Base-by-base conservation (phyloP, 2,113 vertebrate genomes). In the Urocitellus parryii region DNA sequence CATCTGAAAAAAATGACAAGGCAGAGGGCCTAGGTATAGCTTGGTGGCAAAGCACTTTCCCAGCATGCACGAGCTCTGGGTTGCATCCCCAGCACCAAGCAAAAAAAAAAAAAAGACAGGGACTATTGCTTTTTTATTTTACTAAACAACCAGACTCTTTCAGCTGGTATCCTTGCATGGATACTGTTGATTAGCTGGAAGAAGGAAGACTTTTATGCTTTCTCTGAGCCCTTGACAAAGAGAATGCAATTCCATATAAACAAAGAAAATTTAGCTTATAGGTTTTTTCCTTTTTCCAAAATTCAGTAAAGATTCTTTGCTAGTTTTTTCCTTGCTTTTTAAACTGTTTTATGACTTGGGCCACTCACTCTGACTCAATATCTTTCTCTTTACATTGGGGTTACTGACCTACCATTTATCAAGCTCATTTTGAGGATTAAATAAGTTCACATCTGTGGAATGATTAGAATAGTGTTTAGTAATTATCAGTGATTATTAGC, bases 121-220 rank as follows among this genome's bases (percentile, higher is more conserved):
- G 2, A 42, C 34, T 94, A 10, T 63, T 25, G 87, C 9, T 81
- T 70, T 8, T 63, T 8, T 18, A 68, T 94, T 76, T 74, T 86
- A 29, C 61, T 78, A n/a, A 68, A 92, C 22, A 63, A 87, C 32
- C 72, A 68, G 32, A 83, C 48, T 25, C 87, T 95, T 92, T 70
- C 82, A 48, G 76, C 34, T 78, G 17, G 14, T 91, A 76, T 27
- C 20, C 73, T 37, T 74, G 29, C 9, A 63, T 14, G 73, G 53
- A 89, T 86, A 12, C 67, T 37, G 86, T 90, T 95, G 94, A 39
- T 61, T 90, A 88, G 37, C 53, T 58, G 86, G 53, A 86, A 63
- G 32, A 58, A 70, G 45, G 7, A 72, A 27, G 84, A n/a, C 61
- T 83, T 42, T 78, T 65, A 22, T 63, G 45, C 82, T 95, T 95